A percentile compares a stretch with the other conserved stretches of the same genome.
phyloP scores from a whole-genome alignment of 2,113 vertebrate species.

The Oncorhynchus kisutch region DNA sequence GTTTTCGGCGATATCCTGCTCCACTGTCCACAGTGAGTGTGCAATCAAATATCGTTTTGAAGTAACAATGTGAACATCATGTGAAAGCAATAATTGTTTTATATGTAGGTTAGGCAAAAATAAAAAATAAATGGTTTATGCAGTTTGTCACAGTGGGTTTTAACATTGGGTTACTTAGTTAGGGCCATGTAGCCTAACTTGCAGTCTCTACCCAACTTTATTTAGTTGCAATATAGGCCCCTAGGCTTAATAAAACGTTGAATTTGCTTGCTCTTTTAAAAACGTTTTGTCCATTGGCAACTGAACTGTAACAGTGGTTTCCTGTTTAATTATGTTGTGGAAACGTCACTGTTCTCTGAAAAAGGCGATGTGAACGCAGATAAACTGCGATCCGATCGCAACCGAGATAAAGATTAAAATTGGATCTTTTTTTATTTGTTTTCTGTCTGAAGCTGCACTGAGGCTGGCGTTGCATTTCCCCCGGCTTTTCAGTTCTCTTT shows the following conservation, averaged over 20 bases:
- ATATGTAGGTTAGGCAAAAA: too few relatives aligned
- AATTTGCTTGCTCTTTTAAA: constrained; percentile 33
- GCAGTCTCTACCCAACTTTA: too few relatives aligned
- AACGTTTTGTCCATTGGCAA: constrained; percentile 54
- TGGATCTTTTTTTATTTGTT: constrained; percentile 78
- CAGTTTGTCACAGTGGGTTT: too few relatives aligned
- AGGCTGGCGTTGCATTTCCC: constrained; percentile 58
- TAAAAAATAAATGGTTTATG: too few relatives aligned
- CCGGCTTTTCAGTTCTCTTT: constrained; percentile 73
- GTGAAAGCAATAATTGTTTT: too few relatives aligned
- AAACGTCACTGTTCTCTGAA: constrained; percentile 76
- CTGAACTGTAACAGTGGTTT: constrained; percentile 64
- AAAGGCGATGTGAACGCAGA: constrained; percentile 75
- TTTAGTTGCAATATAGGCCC: too few relatives aligned
- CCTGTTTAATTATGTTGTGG: constrained; percentile 78
- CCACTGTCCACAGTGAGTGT: too few relatives aligned
- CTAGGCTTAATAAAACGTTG: constrained; percentile 10
- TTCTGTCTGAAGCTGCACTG: constrained; percentile 71
- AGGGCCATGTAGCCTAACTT: too few relatives aligned
- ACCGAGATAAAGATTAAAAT: constrained; percentile 76
- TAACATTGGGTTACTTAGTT: too few relatives aligned
- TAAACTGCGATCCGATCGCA: constrained; percentile 78
- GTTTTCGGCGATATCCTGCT: too few relatives aligned
- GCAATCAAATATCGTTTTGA: too few relatives aligned
- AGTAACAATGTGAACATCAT: too few relatives aligned